These are phyloP conservation scores for Squalus acanthias DNA, from an alignment of 2,797 vertebrate species.

Conservation along the genomic window DNA sequence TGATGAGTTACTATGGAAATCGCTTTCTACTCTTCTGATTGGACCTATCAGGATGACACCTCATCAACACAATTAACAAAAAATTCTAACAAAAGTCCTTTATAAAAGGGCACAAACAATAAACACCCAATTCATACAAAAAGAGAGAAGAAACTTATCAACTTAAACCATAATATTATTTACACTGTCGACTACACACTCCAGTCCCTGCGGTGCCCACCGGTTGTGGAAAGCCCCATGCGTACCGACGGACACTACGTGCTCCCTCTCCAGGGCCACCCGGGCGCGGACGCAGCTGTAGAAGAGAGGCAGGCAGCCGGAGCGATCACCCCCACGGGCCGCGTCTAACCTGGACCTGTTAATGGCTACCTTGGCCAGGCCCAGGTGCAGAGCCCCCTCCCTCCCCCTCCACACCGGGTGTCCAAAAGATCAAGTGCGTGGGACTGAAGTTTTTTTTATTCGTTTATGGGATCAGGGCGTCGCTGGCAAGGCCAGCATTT, in stretches of 20 bases:
- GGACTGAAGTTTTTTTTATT: no score
- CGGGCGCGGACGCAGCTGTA: background rate
- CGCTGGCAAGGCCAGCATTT: no score
- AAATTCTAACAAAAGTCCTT: background rate
- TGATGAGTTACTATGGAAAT: no score
- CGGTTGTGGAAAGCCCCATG: background rate
- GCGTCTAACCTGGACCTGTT: background rate
- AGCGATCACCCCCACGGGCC: background rate
- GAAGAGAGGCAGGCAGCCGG: background rate
- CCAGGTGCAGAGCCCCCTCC: background rate
- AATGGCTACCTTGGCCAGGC: background rate
- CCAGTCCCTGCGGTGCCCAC: background rate
- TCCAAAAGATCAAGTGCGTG: no score
- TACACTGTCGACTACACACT: background rate
- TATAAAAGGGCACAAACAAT: background rate
- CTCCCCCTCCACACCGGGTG: no score
- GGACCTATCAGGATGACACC: background rate
- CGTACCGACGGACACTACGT: no score
- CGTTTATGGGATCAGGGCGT: no score
- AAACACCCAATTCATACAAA: background rate
- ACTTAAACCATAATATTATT: background rate
- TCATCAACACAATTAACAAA: background rate
- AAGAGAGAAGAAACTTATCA: background rate
- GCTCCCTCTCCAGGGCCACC: background rate
- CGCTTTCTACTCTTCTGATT: no score